Evolutionary conservation across 2,888 invertebrate genomes (phyloP).

Genomic region (Hetaerina titia): DNA sequence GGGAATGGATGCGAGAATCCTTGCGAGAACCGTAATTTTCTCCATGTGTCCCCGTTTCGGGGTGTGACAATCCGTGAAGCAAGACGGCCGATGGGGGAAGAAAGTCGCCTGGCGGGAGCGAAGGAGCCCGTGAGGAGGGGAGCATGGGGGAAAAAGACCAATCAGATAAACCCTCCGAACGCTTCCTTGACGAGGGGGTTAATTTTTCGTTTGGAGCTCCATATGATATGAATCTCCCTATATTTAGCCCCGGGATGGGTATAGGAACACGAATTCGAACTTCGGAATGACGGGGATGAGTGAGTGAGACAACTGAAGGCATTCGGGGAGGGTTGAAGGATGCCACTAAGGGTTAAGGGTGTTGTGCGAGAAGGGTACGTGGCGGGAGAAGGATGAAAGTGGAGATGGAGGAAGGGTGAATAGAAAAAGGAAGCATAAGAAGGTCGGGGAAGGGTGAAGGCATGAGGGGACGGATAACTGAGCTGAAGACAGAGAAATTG

Average conservation of each 20-base stretch:
- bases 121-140: background rate
- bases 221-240: conserved; percentile 27
- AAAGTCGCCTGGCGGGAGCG: background rate
- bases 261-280: conserved; percentile 59
- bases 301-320: conserved; percentile 66
- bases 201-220: conserved; percentile 45
- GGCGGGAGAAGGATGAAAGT: background rate
- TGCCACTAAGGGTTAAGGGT: conserved; percentile 42
- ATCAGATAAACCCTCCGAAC: conserved; percentile 24
- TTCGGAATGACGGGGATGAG: conserved; percentile 54
- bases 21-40: conserved; percentile 18
- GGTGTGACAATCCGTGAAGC: background rate
- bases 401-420: background rate
- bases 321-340: conserved; percentile 34
- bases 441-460: background rate
- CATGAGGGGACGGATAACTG: background rate
- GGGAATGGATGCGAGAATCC: conserved; percentile 14
- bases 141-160: conserved; percentile 12
- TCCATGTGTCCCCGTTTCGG: conserved; percentile 39
- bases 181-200: conserved; percentile 1
- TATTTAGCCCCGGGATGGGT: conserved; percentile 16
- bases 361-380: background rate
- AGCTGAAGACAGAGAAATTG: background rate
- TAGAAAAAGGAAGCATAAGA: background rate
- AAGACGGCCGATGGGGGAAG: background rate